Evolutionary conservation across 2,113 vertebrate species (phyloP).

Genomic region (Haemorhous mexicanus): DNA sequence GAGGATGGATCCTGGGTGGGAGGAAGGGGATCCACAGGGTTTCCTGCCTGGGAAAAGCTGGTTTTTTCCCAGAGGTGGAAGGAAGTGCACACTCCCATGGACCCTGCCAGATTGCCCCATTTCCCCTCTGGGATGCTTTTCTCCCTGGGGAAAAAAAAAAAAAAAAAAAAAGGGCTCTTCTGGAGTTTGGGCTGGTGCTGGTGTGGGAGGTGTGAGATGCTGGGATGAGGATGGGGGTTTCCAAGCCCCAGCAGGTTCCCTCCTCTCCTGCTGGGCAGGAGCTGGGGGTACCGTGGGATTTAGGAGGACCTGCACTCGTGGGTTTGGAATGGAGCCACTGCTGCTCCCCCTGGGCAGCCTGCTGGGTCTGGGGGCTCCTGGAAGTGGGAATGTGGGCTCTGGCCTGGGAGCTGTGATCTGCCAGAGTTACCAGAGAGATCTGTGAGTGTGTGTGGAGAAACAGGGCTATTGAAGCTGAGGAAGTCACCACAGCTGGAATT

Average conservation of each 20-base stretch:
- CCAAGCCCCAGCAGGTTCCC: neutral
- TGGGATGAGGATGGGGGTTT: neutral
- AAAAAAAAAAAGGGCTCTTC: neutral
- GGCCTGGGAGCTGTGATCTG: neutral
- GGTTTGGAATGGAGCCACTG: fast-evolving
- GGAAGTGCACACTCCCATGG: fast-evolving
- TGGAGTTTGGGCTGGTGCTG: neutral
- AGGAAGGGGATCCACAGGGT: neutral
- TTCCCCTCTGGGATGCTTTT: neutral
- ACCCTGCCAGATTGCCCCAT: neutral
- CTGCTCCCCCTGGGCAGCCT: neutral
- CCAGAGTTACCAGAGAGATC: fast-evolving
- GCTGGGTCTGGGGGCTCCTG: neutral
- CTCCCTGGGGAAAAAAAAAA: neutral
- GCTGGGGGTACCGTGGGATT: neutral
- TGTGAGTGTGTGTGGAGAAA: neutral
- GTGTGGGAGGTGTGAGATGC: neutral
- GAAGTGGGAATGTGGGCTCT: neutral
- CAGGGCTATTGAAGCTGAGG: fast-evolving
- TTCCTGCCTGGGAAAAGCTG: neutral
- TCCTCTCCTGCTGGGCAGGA: neutral
- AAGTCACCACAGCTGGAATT: neutral
- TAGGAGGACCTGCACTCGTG: fast-evolving
- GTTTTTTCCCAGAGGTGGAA: neutral
- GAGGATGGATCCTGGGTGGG: fast-evolving